Evolutionary conservation across 2,797 vertebrate genomes (phyloP), one percentile per base, ranked within the genome.

Genomic region (Myripristis jacobus): DNA sequence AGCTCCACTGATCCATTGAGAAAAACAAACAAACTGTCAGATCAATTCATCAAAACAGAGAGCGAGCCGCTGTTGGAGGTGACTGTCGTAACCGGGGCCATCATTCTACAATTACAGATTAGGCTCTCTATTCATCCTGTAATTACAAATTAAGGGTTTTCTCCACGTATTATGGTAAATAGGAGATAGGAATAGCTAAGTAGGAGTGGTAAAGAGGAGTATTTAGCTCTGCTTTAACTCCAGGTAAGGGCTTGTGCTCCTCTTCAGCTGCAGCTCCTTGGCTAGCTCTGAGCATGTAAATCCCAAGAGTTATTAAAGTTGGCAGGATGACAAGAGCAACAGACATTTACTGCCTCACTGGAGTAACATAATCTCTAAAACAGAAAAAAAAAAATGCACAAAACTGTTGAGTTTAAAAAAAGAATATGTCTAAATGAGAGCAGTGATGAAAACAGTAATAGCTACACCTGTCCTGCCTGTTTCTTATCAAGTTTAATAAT

Each of bases 11-110:
- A 21, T 59, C 48, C 25, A 29, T 34, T 55, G 8, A 3, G 6
- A 29, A 29, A 29, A 60, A 68, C 27, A 21, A 51, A 77, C 52
- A 22, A 43, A 16, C 24, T 43, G 29, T 72, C 46, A 61, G 10
- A 21, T 69, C 4, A 50, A 2, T 55, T 61, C 16, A 38, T 47
- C 24, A 21, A 12, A 50, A 64, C 47, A 70, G 29, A 24, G 65
- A 58, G 25, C 16, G 19, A 48, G 43, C 46, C 25, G 27, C 44
- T 22, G 38, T 1, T 15, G 29, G 31, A n/a, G 31, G n/a, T 36
- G 10, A 38, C 29, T 3, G 48, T 36, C 36, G 68, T 16, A 43
- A 10, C 9, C 13, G 4, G 16, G 16, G 53, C 24, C 1, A 3
- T 48, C 1, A 0, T 44, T 79, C 43, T 11, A 50, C 10, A 43